Percentiles rank a stretch among this genome's conserved stretches.
These are phyloP conservation scores for Drosophila algonquin DNA, from an alignment of 2,888 invertebrate genomes.

Conservation along the genomic window DNA sequence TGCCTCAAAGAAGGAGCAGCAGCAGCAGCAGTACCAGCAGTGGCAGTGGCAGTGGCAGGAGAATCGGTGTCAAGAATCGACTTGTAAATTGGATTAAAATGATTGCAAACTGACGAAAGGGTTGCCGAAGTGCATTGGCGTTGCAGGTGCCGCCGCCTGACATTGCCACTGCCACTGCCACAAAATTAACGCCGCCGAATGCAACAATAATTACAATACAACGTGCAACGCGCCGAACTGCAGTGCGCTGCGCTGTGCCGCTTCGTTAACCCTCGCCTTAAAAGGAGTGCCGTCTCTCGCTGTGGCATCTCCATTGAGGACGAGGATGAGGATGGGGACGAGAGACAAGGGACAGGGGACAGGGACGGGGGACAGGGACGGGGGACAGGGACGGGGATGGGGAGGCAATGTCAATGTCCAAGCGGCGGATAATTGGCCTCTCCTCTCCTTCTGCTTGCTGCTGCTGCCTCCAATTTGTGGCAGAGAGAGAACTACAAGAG, in stretches of 20 bases:
- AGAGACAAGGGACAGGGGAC: no score
- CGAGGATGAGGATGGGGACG: background rate
- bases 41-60: no score
- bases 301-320: slow-evolving; percentile 4
- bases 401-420: slow-evolving; percentile 65
- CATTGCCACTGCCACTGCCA: slow-evolving; percentile 63
- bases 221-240: slow-evolving; percentile 39
- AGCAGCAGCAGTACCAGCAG: no score
- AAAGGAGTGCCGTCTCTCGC: slow-evolving; percentile 29
- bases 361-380: no score
- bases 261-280: slow-evolving; percentile 55
- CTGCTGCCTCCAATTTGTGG: slow-evolving; percentile 44
- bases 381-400: background rate
- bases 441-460: slow-evolving; percentile 13
- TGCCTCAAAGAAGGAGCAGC: slow-evolving; percentile 25
- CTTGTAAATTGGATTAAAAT: slow-evolving; percentile 81
- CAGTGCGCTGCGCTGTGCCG: slow-evolving; percentile 14
- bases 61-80: slow-evolving; percentile 48
- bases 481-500: slow-evolving; percentile 57
- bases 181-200: slow-evolving; percentile 76
- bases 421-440: slow-evolving; percentile 54
- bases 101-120: slow-evolving; percentile 61
- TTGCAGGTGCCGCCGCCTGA: slow-evolving; percentile 57
- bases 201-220: slow-evolving; percentile 75
- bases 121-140: slow-evolving; percentile 37